These are phyloP conservation scores for Phyllotreta cruciferae DNA, from an alignment of 2,888 invertebrate genomes.

Conservation along the genomic window DNA sequence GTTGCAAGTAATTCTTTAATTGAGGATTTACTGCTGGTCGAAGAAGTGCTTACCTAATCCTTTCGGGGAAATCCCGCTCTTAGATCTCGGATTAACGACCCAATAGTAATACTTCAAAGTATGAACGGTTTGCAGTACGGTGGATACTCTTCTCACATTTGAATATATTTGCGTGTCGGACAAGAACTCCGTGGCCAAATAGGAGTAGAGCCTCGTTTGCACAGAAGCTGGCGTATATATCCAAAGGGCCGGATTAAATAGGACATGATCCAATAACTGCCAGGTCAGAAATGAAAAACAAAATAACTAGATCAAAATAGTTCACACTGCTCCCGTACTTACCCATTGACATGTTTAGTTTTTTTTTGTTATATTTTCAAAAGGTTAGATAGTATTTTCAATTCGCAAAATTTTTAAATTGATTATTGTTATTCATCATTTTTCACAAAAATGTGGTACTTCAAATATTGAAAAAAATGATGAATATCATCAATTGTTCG, in stretches of 20 bases:
- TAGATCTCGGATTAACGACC: constrained; percentile 94
- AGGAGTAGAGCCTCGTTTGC: constrained; percentile 94
- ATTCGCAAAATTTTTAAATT: not conserved
- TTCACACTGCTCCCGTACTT: constrained; percentile 65
- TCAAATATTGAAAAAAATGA: too few relatives aligned
- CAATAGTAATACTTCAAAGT: constrained; percentile 99
- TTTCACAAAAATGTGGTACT: too few relatives aligned
- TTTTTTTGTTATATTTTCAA: constrained; percentile 26
- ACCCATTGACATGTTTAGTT: constrained; percentile 54
- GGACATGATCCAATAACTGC: constrained; percentile 98
- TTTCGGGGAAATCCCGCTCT: constrained; percentile 95
- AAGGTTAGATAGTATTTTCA: not conserved
- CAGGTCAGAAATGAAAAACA: constrained; percentile 89
- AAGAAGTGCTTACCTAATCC: constrained; percentile 74
- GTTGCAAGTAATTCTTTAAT: not conserved
- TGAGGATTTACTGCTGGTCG: not conserved
- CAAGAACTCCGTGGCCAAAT: constrained; percentile 98
- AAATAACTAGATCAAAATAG: constrained; percentile 81
- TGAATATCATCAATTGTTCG: too few relatives aligned
- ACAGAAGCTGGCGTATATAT: constrained; percentile 97
- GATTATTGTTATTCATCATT: not conserved
- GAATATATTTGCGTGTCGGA: constrained; percentile 97
- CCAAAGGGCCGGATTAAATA: constrained; percentile 99
- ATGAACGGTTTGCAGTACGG: constrained; percentile 97
- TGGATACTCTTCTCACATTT: constrained; percentile 94